These are phyloP conservation scores for Callyntrura sp. DNA, from an alignment of 2,888 invertebrate genomes.

Conservation along the genomic window DNA sequence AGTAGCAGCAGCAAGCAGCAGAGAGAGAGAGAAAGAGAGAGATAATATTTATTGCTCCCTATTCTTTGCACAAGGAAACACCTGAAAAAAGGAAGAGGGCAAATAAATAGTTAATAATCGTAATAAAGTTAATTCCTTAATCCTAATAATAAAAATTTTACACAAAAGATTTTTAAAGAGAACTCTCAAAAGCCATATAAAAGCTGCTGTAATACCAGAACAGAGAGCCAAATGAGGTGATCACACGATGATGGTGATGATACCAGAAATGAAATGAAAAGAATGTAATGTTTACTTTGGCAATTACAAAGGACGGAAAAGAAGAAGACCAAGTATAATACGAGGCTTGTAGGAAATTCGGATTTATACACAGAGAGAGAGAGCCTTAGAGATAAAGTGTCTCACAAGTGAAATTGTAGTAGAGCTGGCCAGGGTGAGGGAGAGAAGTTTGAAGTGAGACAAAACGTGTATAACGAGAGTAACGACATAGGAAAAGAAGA, in stretches of 20 bases:
- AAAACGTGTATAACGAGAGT: background rate
- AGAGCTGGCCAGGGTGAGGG: background rate
- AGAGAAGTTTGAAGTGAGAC: background rate
- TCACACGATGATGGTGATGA: background rate
- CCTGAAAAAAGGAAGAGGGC: constrained; percentile 39
- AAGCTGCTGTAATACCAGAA: background rate
- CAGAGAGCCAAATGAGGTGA: background rate
- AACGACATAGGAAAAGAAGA: background rate
- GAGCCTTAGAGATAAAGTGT: constrained; percentile 34
- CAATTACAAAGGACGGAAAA: constrained; percentile 27
- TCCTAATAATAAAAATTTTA: constrained; percentile 63
- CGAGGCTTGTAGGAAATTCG: too few relatives aligned
- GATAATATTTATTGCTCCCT: constrained; percentile 16
- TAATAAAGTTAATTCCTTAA: constrained; percentile 62
- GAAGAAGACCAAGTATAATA: background rate
- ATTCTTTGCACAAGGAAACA: constrained; percentile 19
- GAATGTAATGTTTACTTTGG: constrained; percentile 70
- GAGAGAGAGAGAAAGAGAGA: too few relatives aligned
- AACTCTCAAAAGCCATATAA: constrained; percentile 29
- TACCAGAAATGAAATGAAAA: constrained; percentile 12
- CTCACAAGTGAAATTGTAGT: constrained; percentile 59
- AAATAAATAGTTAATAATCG: constrained; percentile 9
- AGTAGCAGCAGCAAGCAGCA: too few relatives aligned
- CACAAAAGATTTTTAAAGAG: constrained; percentile 33
- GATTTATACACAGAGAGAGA: too few relatives aligned